Base-by-base conservation (phyloP, 2,888 invertebrate species). In the Polydrusus cervinus region DNA sequence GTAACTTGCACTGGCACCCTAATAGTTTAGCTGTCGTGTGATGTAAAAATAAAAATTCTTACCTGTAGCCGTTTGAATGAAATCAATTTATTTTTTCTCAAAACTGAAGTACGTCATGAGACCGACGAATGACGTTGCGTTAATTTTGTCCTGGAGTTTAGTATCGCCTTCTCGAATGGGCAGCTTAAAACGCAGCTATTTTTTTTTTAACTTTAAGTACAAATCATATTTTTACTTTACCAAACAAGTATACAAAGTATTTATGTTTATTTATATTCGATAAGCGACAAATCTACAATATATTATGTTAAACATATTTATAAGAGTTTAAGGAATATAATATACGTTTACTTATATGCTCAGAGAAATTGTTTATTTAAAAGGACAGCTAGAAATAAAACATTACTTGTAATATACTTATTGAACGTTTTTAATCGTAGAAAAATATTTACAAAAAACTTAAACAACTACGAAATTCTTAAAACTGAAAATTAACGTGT, bases 381-480 rank as follows among this genome's bases (percentile, higher is more conserved):
- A 16, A 34, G 57, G 38, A 34, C 1, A 30, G n/a, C 13, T 3
- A n/a, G 30, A 60, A 38, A 60, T 38, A 60, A 60, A 60, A 57
- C 55, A 9, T 18, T 2, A 14, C 14, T 60, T 55, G 34, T 38
- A 60, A 38, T 57, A 60, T 60, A 18, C 57, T 60, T 11, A 60
- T 60, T 16, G 38, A 18, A 75, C 75, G 64, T 57, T 57, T 80
- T 82, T 81, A 81, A 80, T 82, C 53, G 80, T 82, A 80, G 78
- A 82, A 81, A 82, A 82, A 82, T 81, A 81, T 81, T 75, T 79
- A 82, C 80, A 81, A 81, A 81, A 79, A 71, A 65, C 73, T 72
- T 67, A 67, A 66, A 71, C 71, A 62, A 18, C 25, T 66, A 66
- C 53, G 57, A 53, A 72, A 69, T 51, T 60, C 53, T 72, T 72